Evolutionary conservation across 2,797 vertebrate species (phyloP).

Genomic region (Pseudopleuronectes americanus): DNA sequence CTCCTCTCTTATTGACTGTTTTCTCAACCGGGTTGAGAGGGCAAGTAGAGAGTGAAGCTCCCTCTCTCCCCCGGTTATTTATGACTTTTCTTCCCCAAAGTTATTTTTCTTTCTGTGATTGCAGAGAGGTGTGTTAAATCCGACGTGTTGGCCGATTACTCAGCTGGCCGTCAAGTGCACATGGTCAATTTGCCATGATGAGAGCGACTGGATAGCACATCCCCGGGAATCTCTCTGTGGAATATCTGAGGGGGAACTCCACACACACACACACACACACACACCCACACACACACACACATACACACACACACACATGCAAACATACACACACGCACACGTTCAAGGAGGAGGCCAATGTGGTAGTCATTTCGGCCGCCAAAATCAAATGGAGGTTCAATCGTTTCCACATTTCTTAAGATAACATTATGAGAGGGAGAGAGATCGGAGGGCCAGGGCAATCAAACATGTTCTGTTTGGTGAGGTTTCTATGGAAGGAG

Average conservation of each 20-base stretch:
- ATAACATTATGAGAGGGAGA: conserved; percentile 85
- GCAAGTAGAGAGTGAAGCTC: conserved; percentile 79
- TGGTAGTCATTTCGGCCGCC: conserved; percentile 84
- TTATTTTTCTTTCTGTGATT: conserved; percentile 84
- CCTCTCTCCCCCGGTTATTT: conserved; percentile 77
- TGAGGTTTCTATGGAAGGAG: conserved; percentile 73
- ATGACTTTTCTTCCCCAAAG: conserved; percentile 80
- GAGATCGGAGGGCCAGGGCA: conserved; percentile 72
- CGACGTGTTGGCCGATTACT: conserved; percentile 80
- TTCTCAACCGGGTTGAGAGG: conserved; percentile 77
- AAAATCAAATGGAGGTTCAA: conserved; percentile 83
- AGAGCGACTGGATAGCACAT: conserved; percentile 75
- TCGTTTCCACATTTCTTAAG: conserved; percentile 87
- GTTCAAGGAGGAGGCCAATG: conserved; percentile 71
- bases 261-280: conserved; percentile 8
- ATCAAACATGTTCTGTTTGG: conserved; percentile 79
- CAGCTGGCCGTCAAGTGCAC: conserved; percentile 80
- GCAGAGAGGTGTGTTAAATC: conserved; percentile 81
- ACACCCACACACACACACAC: conserved; percentile 25
- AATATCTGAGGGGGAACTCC: conserved; percentile 54
- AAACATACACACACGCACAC: conserved; percentile 33
- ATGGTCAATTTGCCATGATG: conserved; percentile 82
- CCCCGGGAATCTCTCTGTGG: conserved; percentile 72
- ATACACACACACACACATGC: conserved; percentile 25
- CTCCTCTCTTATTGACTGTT: conserved; percentile 76